Evolutionary conservation across 2,113 vertebrate genomes (phyloP).

Genomic region (Gallinago paraguaiae): DNA sequence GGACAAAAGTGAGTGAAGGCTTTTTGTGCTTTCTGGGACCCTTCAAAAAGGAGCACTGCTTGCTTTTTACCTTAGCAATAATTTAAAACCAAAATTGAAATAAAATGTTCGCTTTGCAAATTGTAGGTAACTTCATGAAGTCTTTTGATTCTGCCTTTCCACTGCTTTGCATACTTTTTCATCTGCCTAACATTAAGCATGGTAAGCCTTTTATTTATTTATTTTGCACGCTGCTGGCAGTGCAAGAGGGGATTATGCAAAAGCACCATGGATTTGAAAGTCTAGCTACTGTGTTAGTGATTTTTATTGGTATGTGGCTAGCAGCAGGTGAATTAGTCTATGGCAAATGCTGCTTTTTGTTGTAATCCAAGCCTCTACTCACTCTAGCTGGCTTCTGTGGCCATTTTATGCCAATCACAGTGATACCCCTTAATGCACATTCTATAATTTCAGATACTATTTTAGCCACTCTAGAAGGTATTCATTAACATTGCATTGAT

Average conservation of each 20-base stretch:
- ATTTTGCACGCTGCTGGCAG: neutral
- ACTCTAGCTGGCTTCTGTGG: neutral
- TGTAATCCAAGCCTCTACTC: neutral
- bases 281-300: neutral
- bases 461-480: neutral
- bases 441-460: neutral
- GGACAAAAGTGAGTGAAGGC: neutral
- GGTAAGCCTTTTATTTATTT: neutral
- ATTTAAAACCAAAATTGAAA: neutral
- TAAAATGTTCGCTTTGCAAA: neutral
- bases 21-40: neutral
- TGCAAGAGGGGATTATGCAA: neutral
- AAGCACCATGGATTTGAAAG: neutral
- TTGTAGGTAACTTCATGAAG: neutral
- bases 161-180: neutral
- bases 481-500: neutral
- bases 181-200: neutral
- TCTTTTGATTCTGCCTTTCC: neutral
- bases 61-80: neutral
- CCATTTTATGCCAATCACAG: neutral
- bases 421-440: neutral
- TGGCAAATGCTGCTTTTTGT: neutral
- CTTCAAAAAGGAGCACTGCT: neutral
- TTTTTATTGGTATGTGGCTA: neutral
- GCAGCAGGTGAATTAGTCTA: neutral